These are phyloP conservation scores for Phyllotreta cruciferae DNA, from an alignment of 2,888 invertebrate genomes.

Conservation along the genomic window DNA sequence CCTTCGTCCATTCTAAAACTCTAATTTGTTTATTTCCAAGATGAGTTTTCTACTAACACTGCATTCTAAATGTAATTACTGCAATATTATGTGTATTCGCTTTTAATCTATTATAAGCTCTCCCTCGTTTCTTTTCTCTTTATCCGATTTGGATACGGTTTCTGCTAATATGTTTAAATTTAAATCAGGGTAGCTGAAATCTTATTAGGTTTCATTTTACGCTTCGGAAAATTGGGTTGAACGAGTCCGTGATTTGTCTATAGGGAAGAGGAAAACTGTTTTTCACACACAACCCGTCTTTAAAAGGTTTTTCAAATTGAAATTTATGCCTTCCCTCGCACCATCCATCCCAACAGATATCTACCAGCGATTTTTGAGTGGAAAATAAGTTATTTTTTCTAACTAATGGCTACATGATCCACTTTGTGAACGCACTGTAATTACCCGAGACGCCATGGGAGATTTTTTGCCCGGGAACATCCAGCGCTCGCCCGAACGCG, in stretches of 20 bases:
- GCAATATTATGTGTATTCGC: too few relatives aligned
- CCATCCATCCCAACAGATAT: too few relatives aligned
- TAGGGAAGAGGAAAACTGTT: too few relatives aligned
- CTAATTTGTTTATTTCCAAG: neutral
- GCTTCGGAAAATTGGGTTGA: neutral
- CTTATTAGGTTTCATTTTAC: slow-evolving; percentile 8
- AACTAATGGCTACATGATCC: too few relatives aligned
- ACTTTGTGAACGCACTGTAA: neutral
- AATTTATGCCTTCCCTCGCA: too few relatives aligned
- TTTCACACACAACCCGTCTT: too few relatives aligned
- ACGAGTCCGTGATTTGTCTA: slow-evolving; percentile 1
- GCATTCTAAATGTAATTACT: too few relatives aligned
- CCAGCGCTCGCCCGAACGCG: slow-evolving; percentile 4
- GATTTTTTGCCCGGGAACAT: neutral
- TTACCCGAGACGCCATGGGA: neutral
- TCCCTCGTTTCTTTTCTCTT: neutral
- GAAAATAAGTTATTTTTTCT: too few relatives aligned
- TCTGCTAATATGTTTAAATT: slow-evolving; percentile 13
- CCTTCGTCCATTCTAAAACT: neutral
- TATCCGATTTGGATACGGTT: slow-evolving; percentile 1
- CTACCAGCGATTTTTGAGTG: too few relatives aligned
- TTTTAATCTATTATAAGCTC: neutral
- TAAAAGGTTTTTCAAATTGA: too few relatives aligned
- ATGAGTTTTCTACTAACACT: too few relatives aligned
- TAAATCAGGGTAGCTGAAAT: neutral